Base-by-base conservation (phyloP, 2,113 vertebrate species). In the Amblyornis subalaris region DNA sequence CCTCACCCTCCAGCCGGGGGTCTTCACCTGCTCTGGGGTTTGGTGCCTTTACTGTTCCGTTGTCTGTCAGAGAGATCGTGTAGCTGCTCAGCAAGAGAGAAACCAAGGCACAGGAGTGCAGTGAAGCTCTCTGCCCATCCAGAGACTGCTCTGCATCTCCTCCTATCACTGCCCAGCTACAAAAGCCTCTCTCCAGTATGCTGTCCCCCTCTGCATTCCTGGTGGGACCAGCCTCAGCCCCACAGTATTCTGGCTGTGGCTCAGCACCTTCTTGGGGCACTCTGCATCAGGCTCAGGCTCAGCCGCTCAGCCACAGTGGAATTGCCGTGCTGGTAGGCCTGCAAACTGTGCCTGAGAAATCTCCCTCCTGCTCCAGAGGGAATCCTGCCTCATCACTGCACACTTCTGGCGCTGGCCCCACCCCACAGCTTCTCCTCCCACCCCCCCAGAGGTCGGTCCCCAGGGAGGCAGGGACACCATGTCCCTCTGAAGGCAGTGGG, bases 81-180 rank as follows among this genome's bases (percentile, higher is more conserved):
- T 9, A 22, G 18, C 54, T 31, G 36, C 45, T 62, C 48, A 38
- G 23, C 3, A 1, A 24, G 1, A 51, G 42, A 35, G 65, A 88
- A 80, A 71, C 23, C 0, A 2, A 77, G 64, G 54, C 50, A 47
- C 0, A 1, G 7, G 28, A n/a, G 0, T 16, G 12, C n/a, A 38
- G 21, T 1, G 11, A 15, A 42, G 28, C 45, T 73, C 45, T 73
- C 76, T 86, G n/a, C 31, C 25, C 1, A 0, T 18, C 6, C 55
- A 70, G 51, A 10, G 36, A 42, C 22, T 29, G 55, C 23, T 66
- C 26, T 1, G 1, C 24, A 17, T 11, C 26, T 50, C 25, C 33
- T 81, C 74, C 61, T 51, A 10, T 22, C 36, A 19, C 13, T 6
- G 19, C 10, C 15, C 0, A 1, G 7, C 29, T 78, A 26, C 53